phyloP scores from a whole-genome alignment of 2,888 invertebrate species.

The Endomychus coccineus region DNA sequence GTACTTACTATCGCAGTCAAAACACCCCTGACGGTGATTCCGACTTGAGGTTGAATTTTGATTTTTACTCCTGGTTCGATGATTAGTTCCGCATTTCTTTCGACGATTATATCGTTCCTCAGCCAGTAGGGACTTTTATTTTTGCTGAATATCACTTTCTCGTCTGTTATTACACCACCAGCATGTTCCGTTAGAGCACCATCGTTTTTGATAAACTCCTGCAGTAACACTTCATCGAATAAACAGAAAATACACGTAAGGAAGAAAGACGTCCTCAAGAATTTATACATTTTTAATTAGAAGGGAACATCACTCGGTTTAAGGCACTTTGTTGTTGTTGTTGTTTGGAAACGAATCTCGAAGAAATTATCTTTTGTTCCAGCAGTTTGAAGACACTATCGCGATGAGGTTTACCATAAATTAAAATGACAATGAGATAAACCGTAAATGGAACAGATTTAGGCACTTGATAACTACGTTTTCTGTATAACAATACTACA shows the following conservation, averaged over 20 bases:
- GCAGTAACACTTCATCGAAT: conserved; percentile 18
- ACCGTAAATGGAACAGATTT: neutral
- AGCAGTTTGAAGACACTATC: too few relatives aligned
- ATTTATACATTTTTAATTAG: conserved; percentile 19
- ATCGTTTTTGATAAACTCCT: conserved; percentile 16
- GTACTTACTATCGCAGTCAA: conserved; percentile 79
- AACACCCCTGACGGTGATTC: conserved; percentile 86
- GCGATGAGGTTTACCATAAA: too few relatives aligned
- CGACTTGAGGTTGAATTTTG: conserved; percentile 84
- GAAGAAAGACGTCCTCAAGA: conserved; percentile 22
- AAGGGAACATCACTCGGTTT: neutral
- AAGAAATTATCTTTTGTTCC: too few relatives aligned
- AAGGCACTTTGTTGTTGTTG: neutral
- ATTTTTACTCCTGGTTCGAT: conserved; percentile 88
- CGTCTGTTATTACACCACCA: conserved; percentile 56
- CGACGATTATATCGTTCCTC: conserved; percentile 72
- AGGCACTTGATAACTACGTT: neutral
- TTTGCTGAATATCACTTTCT: conserved; percentile 49
- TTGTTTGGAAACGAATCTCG: neutral
- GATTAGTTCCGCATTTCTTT: conserved; percentile 68
- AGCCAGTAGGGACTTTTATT: conserved; percentile 67
- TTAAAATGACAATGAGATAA: neutral
- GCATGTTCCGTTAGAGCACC: conserved; percentile 48
- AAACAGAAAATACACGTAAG: conserved; percentile 17
- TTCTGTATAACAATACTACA: neutral